Evolutionary conservation across 2,113 vertebrate species (phyloP).

Genomic region (Prinia subflava): DNA sequence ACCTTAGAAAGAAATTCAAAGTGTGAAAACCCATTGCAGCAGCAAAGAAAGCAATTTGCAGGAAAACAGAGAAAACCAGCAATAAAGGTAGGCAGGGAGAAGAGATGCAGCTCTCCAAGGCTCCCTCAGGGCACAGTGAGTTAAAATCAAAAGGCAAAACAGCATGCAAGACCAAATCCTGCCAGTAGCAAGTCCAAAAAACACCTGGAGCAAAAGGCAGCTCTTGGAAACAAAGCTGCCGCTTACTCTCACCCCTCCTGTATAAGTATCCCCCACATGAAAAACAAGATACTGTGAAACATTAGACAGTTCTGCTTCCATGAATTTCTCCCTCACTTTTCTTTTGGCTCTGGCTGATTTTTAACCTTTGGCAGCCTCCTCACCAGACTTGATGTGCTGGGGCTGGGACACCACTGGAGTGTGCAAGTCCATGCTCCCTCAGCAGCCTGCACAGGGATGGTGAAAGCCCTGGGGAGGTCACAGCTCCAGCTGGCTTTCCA

Average conservation of each 20-base stretch:
- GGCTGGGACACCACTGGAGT: fast-evolving
- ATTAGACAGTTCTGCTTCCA: neutral
- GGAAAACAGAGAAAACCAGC: neutral
- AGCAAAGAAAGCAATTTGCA: neutral
- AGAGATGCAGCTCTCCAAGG: neutral
- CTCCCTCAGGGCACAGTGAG: neutral
- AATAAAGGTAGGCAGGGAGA: neutral
- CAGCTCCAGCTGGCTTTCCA: neutral
- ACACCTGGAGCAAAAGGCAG: neutral
- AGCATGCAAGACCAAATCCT: neutral
- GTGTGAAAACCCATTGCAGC: neutral
- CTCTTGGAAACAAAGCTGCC: neutral
- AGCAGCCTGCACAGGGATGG: neutral
- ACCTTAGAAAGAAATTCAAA: neutral
- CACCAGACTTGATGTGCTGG: neutral
- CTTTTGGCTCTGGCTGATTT: neutral
- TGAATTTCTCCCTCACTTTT: neutral
- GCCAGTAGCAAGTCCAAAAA: neutral
- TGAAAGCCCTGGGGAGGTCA: neutral
- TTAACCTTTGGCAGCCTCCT: neutral
- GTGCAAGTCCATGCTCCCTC: neutral
- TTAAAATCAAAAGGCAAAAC: conserved; percentile 8
- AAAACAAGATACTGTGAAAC: neutral
- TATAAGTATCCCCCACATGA: neutral
- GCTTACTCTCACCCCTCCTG: neutral